Evolutionary conservation across 1,140 invertebrate genomes (phyloP).

Genomic region (Teleogryllus occipitalis): DNA sequence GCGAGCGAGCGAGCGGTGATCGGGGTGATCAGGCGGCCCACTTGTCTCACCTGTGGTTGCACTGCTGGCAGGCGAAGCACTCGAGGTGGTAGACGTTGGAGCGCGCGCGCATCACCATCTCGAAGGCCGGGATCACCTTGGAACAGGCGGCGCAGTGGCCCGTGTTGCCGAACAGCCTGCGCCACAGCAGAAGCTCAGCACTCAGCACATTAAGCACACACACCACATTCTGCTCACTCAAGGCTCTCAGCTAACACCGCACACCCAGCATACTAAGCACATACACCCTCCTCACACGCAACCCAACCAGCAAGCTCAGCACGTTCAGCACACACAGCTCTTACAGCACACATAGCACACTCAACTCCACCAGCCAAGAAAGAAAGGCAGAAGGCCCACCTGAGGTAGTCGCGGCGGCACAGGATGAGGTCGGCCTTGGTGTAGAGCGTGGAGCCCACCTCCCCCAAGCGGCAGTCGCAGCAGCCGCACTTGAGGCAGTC

Average conservation of each 20-base stretch:
- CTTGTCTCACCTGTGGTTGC: constrained; percentile 77
- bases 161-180: constrained; percentile 79
- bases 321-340: no score
- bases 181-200: background rate
- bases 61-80: constrained; percentile 94
- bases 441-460: constrained; percentile 40
- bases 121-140: constrained; percentile 91
- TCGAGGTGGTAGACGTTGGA: constrained; percentile 92
- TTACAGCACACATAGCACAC: background rate
- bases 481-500: constrained; percentile 90
- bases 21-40: background rate
- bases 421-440: constrained; percentile 87
- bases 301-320: background rate
- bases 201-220: background rate
- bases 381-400: constrained; percentile 43
- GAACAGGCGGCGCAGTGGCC: constrained; percentile 87
- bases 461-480: constrained; percentile 83
- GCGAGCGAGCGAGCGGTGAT: no score
- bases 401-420: constrained; percentile 85
- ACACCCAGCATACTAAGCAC: background rate
- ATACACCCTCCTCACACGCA: background rate
- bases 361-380: background rate
- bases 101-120: constrained; percentile 94
- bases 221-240: no score
- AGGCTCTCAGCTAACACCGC: background rate